Base-by-base conservation (phyloP, 2,888 invertebrate species). In the Spatulosminthurus flaviceps region DNA sequence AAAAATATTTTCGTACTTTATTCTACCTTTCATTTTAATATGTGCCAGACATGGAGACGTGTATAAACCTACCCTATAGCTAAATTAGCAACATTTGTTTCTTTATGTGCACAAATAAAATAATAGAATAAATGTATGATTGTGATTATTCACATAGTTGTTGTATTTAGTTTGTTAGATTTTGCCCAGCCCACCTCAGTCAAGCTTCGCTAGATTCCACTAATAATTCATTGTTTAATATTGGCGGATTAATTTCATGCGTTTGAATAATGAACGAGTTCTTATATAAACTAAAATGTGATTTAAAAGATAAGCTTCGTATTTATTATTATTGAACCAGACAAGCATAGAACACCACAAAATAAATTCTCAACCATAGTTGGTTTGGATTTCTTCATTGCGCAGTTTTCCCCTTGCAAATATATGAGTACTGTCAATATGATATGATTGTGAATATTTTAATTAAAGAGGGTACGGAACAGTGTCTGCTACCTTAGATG, bases 31-130 rank as follows among this genome's bases (percentile, higher is more conserved):
- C 51, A 2, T 19, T n/a, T 19, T 2, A 51, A 11, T 19, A 51
- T 51, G 51, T 51, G 51, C 51, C 51, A 51, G 51, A 51, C 51
- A 51, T 51, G 51, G n/a, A n/a, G n/a, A n/a, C n/a, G n/a, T n/a
- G n/a, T n/a, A n/a, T 51, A 9, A 11, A 51, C 51, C n/a, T 51
- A 51, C 51, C 16, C 5, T 5, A 16, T 51, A 51, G n/a, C n/a
- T n/a, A 51, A 13, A 19, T n/a, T 11, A 19, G 5, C 19, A 51
- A 19, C 16, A 51, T 11, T 51, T 51, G 4, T 51, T 51, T 19
- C 16, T 9, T 19, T 16, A 4, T 11, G 16, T 9, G 51, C 51
- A 51, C 51, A 51, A 51, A n/a, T 51, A 1, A 16, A 2, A 51
- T 9, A 4, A 9, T 34, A 5, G 51, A 51, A 13, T 5, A 19